phyloP scores from a whole-genome alignment of 2,888 invertebrate species.

The Campaea margaritaria region DNA sequence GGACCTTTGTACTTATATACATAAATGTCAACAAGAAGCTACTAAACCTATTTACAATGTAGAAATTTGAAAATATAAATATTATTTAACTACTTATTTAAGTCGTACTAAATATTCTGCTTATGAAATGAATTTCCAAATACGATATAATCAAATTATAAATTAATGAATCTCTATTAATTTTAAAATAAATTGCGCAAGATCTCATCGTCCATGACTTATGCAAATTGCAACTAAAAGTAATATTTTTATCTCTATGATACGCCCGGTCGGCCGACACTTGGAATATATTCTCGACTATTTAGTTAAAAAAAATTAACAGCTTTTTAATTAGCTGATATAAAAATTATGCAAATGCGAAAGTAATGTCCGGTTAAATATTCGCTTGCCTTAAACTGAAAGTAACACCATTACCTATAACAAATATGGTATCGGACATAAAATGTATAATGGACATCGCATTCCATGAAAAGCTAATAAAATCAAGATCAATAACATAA shows the following conservation, averaged over 20 bases:
- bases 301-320: conserved; percentile 38
- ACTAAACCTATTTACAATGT: too few species aligned
- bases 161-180: conserved; percentile 5
- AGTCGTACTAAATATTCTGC: too few species aligned
- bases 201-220: conserved; percentile 10
- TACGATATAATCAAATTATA: not conserved
- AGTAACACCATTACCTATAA: conserved; percentile 45
- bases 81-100: too few species aligned
- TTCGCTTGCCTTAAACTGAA: conserved; percentile 32
- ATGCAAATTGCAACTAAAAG: conserved; percentile 8
- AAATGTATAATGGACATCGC: conserved; percentile 46
- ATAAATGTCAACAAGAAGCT: too few species aligned
- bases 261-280: conserved; percentile 4
- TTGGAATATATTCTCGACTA: conserved; percentile 3
- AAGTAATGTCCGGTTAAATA: conserved; percentile 25
- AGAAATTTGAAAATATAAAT: too few species aligned
- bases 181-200: not conserved
- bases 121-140: too few species aligned
- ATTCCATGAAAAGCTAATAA: conserved; percentile 62
- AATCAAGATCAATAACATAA: conserved; percentile 79
- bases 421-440: conserved; percentile 43
- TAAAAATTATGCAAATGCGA: conserved; percentile 35
- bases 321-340: conserved; percentile 49
- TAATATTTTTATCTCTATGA: not conserved
- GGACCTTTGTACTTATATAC: too few species aligned